Percentiles rank a stretch among this genome's conserved stretches.
Evolutionary conservation across 2,888 invertebrate species (phyloP).

Genomic region (Coelogynopora nodosa): DNA sequence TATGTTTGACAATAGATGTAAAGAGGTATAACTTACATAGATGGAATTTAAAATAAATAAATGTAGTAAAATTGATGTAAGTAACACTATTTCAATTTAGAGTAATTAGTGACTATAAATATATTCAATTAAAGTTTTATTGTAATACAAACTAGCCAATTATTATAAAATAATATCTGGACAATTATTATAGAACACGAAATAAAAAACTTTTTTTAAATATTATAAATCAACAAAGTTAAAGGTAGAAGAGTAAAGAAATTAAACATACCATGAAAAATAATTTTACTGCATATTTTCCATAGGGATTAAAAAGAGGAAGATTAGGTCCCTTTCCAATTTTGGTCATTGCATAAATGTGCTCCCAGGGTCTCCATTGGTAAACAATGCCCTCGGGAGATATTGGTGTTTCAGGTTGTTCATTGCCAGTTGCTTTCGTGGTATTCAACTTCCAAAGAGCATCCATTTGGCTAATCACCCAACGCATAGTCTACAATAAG

Average conservation of each 20-base stretch:
- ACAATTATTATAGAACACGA: too few species aligned
- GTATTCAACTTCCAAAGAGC: slow-evolving; percentile 57
- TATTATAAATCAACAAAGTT: too few species aligned
- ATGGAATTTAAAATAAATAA: too few species aligned
- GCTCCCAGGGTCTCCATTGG: slow-evolving; percentile 62
- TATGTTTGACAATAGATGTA: too few species aligned
- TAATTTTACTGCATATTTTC: slow-evolving; percentile 61
- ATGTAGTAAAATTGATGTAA: too few species aligned
- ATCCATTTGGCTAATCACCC: slow-evolving; percentile 59
- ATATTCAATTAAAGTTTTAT: too few species aligned
- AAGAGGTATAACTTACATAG: too few species aligned
- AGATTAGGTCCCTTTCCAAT: slow-evolving; percentile 55
- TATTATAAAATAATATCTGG: too few species aligned
- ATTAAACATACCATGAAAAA: slow-evolving; percentile 60
- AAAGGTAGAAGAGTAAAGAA: neutral
- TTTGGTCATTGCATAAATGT: slow-evolving; percentile 60
- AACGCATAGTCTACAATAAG: slow-evolving; percentile 59
- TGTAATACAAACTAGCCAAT: too few species aligned
- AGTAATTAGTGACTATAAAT: too few species aligned
- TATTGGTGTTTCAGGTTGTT: slow-evolving; percentile 46
- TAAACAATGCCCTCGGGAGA: slow-evolving; percentile 51
- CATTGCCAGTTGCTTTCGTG: slow-evolving; percentile 38
- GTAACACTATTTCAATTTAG: too few species aligned
- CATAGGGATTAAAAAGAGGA: slow-evolving; percentile 60
- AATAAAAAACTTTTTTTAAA: too few species aligned